Evolutionary conservation across 2,113 vertebrate genomes (phyloP), one percentile per base, ranked within the genome.

Genomic region (Vanacampus margaritifer): DNA sequence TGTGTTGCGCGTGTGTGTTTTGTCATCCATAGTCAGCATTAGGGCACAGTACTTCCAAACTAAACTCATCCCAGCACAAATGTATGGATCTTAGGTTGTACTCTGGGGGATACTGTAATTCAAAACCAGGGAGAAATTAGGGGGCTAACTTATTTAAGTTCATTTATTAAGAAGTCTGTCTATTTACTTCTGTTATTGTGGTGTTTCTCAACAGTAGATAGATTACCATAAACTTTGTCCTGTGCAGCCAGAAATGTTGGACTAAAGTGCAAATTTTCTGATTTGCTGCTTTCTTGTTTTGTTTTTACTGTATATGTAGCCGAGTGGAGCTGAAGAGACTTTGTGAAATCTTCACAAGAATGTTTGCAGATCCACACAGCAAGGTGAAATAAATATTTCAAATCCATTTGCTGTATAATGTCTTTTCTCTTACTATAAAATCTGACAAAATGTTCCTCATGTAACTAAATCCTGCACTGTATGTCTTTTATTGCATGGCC

Each of bases 351-450:
- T 99, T 99, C 93, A 98, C 96, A 11, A 93, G 97, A 67, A 99
- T 99, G 97, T 98, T 99, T 93, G 97, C 97, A 71, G 97, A 99
- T 81, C 97, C 97, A 61, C 97, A 99, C 69, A 98, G 97, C 92
- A 99, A 99, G 95, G 97, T 98, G 90, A 32, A 2, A 3, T 65
- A 21, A 8, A 41, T 35, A 5, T 39, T 37, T 61, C 13, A 6
- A 21, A 8, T 50, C 3, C 28, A 50, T 23, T 39, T 17, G 41
- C 35, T 21, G 2, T 7, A 2, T 24, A 24, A 4, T 65, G n/a
- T 46, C 26, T 17, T 37, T 0, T 28, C 0, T 48, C 24, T 45
- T 14, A 7, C 2, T 23, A 8, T 43, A 16, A n/a, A n/a, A n/a
- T n/a, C 43, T 32, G 2, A 28, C 51, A 39, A 5, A 53, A 14